Conservation (phyloP, 2,888 invertebrate species). For the Hydropsyche betteni region DNA sequence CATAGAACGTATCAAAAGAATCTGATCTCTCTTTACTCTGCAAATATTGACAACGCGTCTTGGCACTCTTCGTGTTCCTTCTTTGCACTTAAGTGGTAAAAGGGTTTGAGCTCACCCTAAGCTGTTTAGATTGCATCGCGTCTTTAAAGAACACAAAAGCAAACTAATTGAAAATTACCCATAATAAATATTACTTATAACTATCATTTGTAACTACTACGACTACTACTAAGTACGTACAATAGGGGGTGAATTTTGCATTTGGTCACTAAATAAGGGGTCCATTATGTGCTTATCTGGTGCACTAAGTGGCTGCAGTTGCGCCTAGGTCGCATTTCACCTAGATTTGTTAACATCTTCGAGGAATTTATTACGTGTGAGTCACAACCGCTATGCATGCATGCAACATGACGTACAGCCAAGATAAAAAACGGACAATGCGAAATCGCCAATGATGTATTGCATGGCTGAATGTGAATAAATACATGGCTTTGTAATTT, state of each 20-base stretch:
- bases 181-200: too few relatives aligned
- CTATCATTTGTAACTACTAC: too few relatives aligned
- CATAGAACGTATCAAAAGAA: slow-evolving; percentile 14
- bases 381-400: background rate
- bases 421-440: too few relatives aligned
- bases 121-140: slow-evolving; percentile 30
- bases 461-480: too few relatives aligned
- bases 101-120: slow-evolving; percentile 6
- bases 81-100: slow-evolving; percentile 20
- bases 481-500: too few relatives aligned
- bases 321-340: slow-evolving; percentile 17
- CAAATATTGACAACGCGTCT: slow-evolving; percentile 35
- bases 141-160: background rate
- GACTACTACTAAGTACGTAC: too few relatives aligned
- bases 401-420: slow-evolving; percentile 15
- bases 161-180: too few relatives aligned
- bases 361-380: slow-evolving; percentile 25
- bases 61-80: slow-evolving; percentile 29
- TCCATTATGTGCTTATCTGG: slow-evolving; percentile 22
- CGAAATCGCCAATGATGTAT: too few relatives aligned
- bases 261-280: background rate
- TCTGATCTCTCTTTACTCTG: slow-evolving; percentile 29
- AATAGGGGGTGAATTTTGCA: too few relatives aligned
- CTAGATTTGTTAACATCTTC: slow-evolving; percentile 34
- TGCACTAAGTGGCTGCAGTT: slow-evolving; percentile 29